Percentiles rank a stretch among this genome's conserved stretches.
phyloP scores from a whole-genome alignment of 2,113 vertebrate species.

The Tenebrosternarchus preto region DNA sequence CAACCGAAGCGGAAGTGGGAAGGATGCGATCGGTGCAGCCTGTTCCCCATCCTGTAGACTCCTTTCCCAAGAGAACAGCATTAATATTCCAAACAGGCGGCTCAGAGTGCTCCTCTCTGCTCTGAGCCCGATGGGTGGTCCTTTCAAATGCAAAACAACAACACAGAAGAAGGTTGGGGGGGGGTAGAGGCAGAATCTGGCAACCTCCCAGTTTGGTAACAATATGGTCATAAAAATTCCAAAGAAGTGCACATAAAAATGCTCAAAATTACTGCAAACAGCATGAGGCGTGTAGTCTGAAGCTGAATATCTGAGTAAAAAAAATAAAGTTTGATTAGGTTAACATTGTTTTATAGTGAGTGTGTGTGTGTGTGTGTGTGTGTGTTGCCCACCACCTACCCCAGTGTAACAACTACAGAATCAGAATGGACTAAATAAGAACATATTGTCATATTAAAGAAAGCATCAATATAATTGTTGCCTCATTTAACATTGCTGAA shows the following conservation, averaged over 20 bases:
- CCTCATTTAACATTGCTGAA: conserved; percentile 30
- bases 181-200: conserved; percentile 41
- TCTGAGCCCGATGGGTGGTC: conserved; percentile 62
- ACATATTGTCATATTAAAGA: conserved; percentile 37
- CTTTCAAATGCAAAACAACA: conserved; percentile 57
- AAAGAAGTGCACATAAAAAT: conserved; percentile 30
- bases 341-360: conserved; percentile 7
- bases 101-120: conserved; percentile 50
- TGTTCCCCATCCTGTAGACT: conserved; percentile 54
- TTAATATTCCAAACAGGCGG: conserved; percentile 60
- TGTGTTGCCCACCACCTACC: neutral
- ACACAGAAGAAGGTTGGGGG: conserved; percentile 46
- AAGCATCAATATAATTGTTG: conserved; percentile 35
- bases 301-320: neutral
- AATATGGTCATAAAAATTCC: conserved; percentile 46
- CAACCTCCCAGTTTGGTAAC: conserved; percentile 50
- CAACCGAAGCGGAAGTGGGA: conserved; percentile 45
- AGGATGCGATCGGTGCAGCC: conserved; percentile 35
- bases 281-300: neutral
- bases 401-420: conserved; percentile 21
- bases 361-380: neutral
- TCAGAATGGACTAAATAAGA: conserved; percentile 22
- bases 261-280: neutral
- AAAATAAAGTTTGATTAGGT: conserved; percentile 32
- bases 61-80: conserved; percentile 59